Evolutionary conservation across 2,797 vertebrate species (phyloP).

Genomic region (Emydoidea blandingii): DNA sequence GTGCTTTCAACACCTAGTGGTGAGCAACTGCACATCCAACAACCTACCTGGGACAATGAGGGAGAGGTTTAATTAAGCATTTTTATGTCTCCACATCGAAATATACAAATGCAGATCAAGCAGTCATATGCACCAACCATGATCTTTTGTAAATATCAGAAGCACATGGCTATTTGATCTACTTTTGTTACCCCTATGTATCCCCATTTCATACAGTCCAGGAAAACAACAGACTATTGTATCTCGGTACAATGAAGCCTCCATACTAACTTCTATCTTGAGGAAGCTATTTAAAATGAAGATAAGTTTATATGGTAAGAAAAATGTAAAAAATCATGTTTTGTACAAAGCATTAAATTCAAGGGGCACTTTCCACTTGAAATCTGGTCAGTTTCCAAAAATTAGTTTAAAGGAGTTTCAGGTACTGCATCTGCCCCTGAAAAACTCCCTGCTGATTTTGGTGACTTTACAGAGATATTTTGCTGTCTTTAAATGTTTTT

Average conservation of each 20-base stretch:
- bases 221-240: background rate
- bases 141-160: background rate
- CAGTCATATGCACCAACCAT: background rate
- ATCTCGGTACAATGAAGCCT: background rate
- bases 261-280: background rate
- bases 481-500: conserved; percentile 33
- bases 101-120: background rate
- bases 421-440: background rate
- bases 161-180: background rate
- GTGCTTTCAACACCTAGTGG: background rate
- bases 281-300: background rate
- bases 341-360: background rate
- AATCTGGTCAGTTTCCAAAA: background rate
- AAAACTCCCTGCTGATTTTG: background rate
- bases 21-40: background rate
- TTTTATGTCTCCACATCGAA: background rate
- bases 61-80: background rate
- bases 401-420: background rate
- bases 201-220: background rate
- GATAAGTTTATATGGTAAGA: background rate
- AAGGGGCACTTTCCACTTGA: background rate
- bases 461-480: conserved; percentile 24
- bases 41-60: background rate
- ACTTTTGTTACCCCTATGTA: background rate
- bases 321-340: background rate